phyloP scores from a whole-genome alignment of 2,113 vertebrate species.

The Leptocoma aspasia region DNA sequence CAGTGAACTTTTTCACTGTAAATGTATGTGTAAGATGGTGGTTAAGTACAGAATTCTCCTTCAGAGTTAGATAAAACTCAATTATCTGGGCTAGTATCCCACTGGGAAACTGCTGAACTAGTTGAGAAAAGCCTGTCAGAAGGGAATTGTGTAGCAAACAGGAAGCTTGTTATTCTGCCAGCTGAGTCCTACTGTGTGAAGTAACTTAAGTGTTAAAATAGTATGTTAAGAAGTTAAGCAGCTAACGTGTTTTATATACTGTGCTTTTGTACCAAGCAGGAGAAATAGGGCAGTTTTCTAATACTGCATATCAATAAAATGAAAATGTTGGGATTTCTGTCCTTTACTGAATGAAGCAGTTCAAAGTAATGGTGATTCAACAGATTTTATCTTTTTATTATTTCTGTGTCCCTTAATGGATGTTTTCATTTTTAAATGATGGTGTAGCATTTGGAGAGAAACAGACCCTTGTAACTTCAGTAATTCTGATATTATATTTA shows the following conservation, averaged over 20 bases:
- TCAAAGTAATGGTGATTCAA: background rate
- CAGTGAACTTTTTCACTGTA: background rate
- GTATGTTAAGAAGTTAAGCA: background rate
- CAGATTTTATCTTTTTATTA: background rate
- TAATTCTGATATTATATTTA: background rate
- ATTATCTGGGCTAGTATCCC: background rate
- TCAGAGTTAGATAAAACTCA: background rate
- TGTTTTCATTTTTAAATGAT: background rate
- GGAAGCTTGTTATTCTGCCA: background rate
- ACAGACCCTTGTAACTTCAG: background rate
- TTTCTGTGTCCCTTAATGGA: background rate
- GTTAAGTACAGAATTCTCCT: background rate
- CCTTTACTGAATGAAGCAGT: background rate
- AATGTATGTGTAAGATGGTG: background rate
- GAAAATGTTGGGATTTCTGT: background rate
- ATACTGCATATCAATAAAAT: background rate
- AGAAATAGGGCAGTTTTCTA: background rate
- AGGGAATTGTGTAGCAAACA: background rate
- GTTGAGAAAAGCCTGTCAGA: background rate
- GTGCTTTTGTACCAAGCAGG: background rate
- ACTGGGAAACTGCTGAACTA: background rate
- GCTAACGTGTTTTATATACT: background rate
- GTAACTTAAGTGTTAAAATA: background rate
- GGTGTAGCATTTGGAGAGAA: background rate
- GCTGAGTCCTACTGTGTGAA: background rate